Conservation (phyloP, 1,140 invertebrate species). For the Aphelenchoides besseyi region DNA sequence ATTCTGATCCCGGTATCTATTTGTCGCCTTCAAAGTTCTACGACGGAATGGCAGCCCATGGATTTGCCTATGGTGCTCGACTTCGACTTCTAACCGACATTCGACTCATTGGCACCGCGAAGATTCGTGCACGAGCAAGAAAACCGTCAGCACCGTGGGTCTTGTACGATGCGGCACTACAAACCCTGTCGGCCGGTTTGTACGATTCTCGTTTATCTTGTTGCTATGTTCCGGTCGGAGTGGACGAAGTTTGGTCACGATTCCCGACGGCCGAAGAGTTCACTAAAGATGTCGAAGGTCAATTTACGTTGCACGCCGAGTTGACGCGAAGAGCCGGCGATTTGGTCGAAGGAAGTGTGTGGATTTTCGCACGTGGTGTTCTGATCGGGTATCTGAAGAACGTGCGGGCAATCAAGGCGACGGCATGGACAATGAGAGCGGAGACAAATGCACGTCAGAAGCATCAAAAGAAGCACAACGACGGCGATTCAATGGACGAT, state of each 20-base stretch:
- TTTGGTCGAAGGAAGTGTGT: constrained; percentile 23
- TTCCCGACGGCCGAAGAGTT: constrained; percentile 11
- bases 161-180: constrained; percentile 31
- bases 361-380: constrained; percentile 10
- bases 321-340: neutral
- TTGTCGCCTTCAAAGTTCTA: constrained; percentile 15
- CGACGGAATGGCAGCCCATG: constrained; percentile 20
- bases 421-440: neutral
- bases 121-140: neutral
- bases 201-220: constrained; percentile 9
- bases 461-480: neutral
- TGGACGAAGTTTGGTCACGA: constrained; percentile 2
- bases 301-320: constrained; percentile 13
- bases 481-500: constrained; percentile 3
- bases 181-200: constrained; percentile 22
- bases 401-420: neutral
- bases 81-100: constrained; percentile 26
- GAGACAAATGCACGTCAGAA: neutral
- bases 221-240: constrained; percentile 21
- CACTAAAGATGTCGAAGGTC: neutral
- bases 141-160: constrained; percentile 21
- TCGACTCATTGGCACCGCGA: neutral
- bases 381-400: neutral
- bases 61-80: constrained; percentile 24
- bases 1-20: neutral